Conservation (phyloP, 2,113 vertebrate genomes). For the Platichthys stellatus region DNA sequence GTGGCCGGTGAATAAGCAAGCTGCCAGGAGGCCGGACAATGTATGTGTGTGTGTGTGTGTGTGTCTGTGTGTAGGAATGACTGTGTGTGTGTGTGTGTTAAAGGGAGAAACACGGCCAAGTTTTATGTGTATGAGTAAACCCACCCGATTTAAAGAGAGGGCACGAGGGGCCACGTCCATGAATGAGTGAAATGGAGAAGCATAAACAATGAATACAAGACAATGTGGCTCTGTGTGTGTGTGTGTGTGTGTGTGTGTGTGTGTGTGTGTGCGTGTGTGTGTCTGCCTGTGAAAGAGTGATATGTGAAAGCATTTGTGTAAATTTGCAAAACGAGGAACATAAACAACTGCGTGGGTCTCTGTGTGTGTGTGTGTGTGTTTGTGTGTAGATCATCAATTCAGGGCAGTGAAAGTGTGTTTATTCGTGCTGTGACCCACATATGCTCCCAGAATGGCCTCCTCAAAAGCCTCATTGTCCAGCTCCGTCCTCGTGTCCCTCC, state of each 20-base stretch:
- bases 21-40: too few relatives aligned
- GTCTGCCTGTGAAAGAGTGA: constrained; percentile 11
- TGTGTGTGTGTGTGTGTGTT: constrained; percentile 6
- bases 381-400: constrained; percentile 65
- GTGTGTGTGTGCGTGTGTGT: not conserved
- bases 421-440: constrained; percentile 76
- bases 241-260: constrained; percentile 29
- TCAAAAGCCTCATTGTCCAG: constrained; percentile 81
- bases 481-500: constrained; percentile 19
- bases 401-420: constrained; percentile 67
- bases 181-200: constrained; percentile 68
- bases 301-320: constrained; percentile 50
- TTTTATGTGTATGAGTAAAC: constrained; percentile 56
- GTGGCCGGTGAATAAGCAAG: not conserved
- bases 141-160: constrained; percentile 59
- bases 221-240: constrained; percentile 51
- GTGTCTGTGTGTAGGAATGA: constrained; percentile 25
- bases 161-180: constrained; percentile 60
- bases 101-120: constrained; percentile 30
- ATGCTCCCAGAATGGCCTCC: constrained; percentile 72
- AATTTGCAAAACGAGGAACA: constrained; percentile 46
- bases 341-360: constrained; percentile 61
- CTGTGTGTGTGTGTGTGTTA: constrained; percentile 15
- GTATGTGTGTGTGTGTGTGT: constrained; percentile 27
- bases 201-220: constrained; percentile 67